Conservation (phyloP, 2,113 vertebrate species). For the Microtus montanus region DNA sequence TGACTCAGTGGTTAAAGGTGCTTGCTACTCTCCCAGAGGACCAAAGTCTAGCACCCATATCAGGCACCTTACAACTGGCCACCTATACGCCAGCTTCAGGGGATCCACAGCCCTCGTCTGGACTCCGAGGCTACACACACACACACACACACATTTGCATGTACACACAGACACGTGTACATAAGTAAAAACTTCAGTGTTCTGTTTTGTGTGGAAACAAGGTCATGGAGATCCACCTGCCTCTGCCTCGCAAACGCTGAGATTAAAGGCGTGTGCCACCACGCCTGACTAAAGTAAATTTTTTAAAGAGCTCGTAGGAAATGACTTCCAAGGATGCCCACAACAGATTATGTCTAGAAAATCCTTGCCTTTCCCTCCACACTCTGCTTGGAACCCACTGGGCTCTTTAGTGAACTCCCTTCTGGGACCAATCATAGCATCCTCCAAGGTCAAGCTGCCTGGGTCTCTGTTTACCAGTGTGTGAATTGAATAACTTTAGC, state of each 20-base stretch:
- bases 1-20: background rate
- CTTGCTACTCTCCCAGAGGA: background rate
- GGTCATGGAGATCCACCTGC: background rate
- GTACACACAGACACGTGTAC: background rate
- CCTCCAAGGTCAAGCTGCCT: background rate
- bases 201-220: background rate
- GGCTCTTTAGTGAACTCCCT: background rate
- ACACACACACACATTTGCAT: background rate
- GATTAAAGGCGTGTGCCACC: background rate
- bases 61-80: background rate
- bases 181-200: background rate
- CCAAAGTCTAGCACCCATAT: background rate
- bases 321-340: background rate
- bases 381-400: background rate
- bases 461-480: background rate
- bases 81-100: background rate
- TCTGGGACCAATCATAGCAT: background rate
- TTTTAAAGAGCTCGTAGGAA: background rate
- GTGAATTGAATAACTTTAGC: background rate
- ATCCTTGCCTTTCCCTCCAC: background rate
- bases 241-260: background rate
- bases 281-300: background rate
- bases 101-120: background rate
- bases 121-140: background rate
- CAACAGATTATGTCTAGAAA: background rate